phyloP scores from a whole-genome alignment of 2,113 vertebrate species.

The Gorsachius goisagi region DNA sequence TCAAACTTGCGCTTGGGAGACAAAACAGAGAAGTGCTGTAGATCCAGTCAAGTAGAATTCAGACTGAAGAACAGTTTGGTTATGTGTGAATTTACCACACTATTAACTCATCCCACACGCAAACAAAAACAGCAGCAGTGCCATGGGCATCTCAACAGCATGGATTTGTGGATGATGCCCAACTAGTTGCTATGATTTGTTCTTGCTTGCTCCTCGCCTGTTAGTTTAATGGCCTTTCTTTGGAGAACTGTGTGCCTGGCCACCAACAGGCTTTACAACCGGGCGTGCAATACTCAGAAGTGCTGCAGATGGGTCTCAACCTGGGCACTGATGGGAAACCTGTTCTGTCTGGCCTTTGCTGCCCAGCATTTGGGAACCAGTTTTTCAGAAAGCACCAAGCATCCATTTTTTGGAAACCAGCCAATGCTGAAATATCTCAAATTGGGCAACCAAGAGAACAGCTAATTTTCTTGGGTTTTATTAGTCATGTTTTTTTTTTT shows the following conservation, averaged over 20 bases:
- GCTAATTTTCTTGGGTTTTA: background rate
- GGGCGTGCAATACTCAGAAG: background rate
- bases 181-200: background rate
- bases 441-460: background rate
- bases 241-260: background rate
- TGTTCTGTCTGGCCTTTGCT: background rate
- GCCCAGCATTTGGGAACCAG: background rate
- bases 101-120: conserved; percentile 3
- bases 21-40: background rate
- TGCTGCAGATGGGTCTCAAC: background rate
- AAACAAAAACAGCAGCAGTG: conserved; percentile 4
- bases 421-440: background rate
- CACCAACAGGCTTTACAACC: background rate
- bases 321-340: background rate
- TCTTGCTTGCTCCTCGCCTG: background rate
- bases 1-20: background rate
- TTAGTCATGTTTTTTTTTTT: background rate
- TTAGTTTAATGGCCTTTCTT: background rate
- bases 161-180: background rate
- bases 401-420: background rate
- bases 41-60: background rate
- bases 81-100: background rate
- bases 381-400: background rate
- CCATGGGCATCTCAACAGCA: background rate
- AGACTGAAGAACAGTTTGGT: background rate